A percentile compares a stretch with the other conserved stretches of the same genome.
These are phyloP conservation scores for Mesorhabditis sp. DNA, from an alignment of 2,888 invertebrate genomes.

Conservation along the genomic window DNA sequence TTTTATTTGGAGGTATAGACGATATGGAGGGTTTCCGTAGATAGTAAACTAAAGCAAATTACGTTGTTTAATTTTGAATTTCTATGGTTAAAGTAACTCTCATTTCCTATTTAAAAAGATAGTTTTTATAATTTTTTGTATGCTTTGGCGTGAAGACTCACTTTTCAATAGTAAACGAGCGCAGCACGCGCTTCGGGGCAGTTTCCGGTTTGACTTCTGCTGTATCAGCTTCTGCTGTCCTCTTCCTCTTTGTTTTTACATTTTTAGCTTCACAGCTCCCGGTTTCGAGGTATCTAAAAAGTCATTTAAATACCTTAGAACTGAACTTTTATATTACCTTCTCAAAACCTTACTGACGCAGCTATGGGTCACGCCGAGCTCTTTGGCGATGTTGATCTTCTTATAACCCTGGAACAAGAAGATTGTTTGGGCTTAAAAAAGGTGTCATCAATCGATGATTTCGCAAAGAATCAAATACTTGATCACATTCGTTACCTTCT, in stretches of 20 bases:
- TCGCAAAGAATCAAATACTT: neutral
- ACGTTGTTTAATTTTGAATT: too few relatives aligned
- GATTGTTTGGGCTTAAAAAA: too few relatives aligned
- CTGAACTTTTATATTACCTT: constrained; percentile 22
- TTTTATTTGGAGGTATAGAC: too few relatives aligned
- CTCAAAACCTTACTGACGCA: constrained; percentile 49
- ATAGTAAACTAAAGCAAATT: too few relatives aligned
- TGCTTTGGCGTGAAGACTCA: neutral
- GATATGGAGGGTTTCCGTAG: too few relatives aligned
- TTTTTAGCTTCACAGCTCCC: neutral
- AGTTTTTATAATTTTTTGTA: too few relatives aligned
- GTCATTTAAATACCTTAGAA: neutral
- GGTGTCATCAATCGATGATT: neutral
- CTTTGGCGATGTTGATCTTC: constrained; percentile 47
- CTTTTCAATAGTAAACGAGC: neutral
- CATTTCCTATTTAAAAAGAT: too few relatives aligned
- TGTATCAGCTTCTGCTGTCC: neutral
- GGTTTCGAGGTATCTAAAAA: constrained; percentile 3
- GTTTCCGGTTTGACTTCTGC: neutral
- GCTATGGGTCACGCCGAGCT: constrained; percentile 47
- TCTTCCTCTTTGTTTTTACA: neutral
- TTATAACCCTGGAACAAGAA: constrained; percentile 15
- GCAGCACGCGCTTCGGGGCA: neutral
- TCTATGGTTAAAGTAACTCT: too few relatives aligned
- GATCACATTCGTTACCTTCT: constrained; percentile 27